Conservation (phyloP, 2,888 invertebrate species). For the Agrenia bidenticulata region DNA sequence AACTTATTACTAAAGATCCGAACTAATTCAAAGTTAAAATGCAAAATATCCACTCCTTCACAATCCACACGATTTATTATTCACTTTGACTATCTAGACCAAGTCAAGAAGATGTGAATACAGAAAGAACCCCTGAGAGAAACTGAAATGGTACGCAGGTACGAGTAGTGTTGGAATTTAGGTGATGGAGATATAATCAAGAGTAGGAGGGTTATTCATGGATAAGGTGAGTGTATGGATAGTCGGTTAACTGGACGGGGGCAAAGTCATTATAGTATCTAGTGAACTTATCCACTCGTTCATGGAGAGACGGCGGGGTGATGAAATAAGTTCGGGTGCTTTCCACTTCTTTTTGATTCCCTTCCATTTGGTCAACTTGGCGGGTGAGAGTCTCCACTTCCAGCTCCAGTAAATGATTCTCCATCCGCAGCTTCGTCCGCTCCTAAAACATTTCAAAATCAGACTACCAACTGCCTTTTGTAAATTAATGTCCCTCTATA, state of each 20-base stretch:
- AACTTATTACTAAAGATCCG: too few species aligned
- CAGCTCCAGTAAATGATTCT: constrained; percentile 47
- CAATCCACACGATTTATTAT: too few species aligned
- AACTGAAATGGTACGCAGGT: too few species aligned
- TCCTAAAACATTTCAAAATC: constrained; percentile 31
- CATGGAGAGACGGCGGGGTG: constrained; percentile 29
- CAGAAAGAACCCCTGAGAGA: too few species aligned
- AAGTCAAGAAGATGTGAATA: too few species aligned
- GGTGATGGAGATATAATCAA: too few species aligned
- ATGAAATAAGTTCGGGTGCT: constrained; percentile 40
- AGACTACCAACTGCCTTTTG: neutral
- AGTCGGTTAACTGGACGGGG: constrained; percentile 44
- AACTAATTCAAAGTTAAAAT: too few species aligned
- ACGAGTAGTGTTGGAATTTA: too few species aligned
- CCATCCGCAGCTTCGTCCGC: constrained; percentile 38
- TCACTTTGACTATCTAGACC: too few species aligned
- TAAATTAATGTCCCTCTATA: neutral
- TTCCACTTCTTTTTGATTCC: constrained; percentile 36
- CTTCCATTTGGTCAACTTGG: constrained; percentile 44
- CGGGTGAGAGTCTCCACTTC: constrained; percentile 44
- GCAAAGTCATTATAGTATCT: constrained; percentile 24
- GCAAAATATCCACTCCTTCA: too few species aligned
- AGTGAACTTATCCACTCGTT: constrained; percentile 32
- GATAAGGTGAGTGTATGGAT: constrained; percentile 41
- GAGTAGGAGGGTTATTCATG: constrained; percentile 47